Conservation (phyloP, 2,888 invertebrate genomes). For the Chymomyza procnemis region DNA sequence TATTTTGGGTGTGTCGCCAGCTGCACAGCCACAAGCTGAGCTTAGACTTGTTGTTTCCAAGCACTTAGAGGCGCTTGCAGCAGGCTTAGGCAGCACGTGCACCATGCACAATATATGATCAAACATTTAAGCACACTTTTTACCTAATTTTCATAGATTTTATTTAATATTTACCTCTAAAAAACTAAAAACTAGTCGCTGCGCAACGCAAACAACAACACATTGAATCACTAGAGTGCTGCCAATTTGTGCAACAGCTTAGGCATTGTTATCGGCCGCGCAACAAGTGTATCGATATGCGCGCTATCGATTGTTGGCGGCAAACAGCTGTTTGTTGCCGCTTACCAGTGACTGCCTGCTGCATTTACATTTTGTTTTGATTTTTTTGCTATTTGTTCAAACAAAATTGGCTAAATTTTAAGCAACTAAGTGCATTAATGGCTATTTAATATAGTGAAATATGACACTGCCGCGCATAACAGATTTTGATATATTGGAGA, state of each 20-base stretch:
- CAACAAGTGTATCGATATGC: conserved; percentile 19
- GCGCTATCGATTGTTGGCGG: conserved; percentile 2
- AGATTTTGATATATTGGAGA: conserved; percentile 85
- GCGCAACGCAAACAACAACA: conserved; percentile 48
- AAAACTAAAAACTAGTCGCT: conserved; percentile 34
- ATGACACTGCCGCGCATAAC: conserved; percentile 79
- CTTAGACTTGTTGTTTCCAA: conserved; percentile 21
- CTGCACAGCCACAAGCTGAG: conserved; percentile 30
- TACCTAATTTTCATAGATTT: not conserved
- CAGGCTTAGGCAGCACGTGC: not conserved
- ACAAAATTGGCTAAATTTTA: not conserved
- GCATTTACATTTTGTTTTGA: conserved; percentile 29
- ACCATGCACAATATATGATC: not conserved
- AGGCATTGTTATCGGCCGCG: conserved; percentile 18
- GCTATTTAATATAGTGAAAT: conserved; percentile 11
- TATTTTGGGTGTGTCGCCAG: conserved; percentile 59
- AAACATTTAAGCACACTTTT: not conserved
- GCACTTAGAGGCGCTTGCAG: not conserved
- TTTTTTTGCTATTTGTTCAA: conserved; percentile 18
- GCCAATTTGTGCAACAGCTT: not conserved
- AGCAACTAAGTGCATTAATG: conserved; percentile 16
- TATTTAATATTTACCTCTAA: not conserved
- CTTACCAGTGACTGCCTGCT: conserved; percentile 20
- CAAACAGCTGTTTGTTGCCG: conserved; percentile 24
- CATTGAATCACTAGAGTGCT: conserved; percentile 41